Evolutionary conservation across 53 echinoderm and acorn worm genomes (phyloP).

Genomic region (Crossaster papposus): DNA sequence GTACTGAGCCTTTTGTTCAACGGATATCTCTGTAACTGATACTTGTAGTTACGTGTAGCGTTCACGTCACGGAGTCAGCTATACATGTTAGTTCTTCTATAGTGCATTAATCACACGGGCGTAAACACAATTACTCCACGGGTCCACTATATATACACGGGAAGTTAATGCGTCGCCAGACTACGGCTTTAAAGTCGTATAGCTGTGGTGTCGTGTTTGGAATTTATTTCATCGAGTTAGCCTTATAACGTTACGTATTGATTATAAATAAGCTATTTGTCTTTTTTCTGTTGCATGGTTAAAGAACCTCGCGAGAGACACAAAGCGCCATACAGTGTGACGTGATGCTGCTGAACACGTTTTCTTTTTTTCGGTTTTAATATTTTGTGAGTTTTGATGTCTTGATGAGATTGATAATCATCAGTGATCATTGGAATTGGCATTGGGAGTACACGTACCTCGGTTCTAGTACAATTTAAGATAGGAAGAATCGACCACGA

Average conservation of each 20-base stretch:
- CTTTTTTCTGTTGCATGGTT: too few relatives aligned
- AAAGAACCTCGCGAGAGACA: too few relatives aligned
- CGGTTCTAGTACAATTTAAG: too few relatives aligned
- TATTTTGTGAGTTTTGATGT: too few relatives aligned
- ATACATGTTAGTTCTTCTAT: background rate
- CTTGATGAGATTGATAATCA: too few relatives aligned
- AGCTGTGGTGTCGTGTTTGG: background rate
- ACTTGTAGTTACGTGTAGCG: background rate
- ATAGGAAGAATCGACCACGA: too few relatives aligned
- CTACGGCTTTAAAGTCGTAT: background rate
- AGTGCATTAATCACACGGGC: conserved; percentile 15
- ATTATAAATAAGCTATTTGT: background rate
- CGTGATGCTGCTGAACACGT: too few relatives aligned
- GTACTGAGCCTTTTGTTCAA: background rate
- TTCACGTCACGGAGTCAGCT: background rate
- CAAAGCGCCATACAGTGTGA: too few relatives aligned
- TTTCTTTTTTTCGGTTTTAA: too few relatives aligned
- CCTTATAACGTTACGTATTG: background rate
- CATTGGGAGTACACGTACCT: too few relatives aligned
- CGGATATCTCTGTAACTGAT: too few relatives aligned
- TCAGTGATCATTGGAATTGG: too few relatives aligned
- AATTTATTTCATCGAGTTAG: conserved; percentile 15
- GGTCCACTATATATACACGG: background rate
- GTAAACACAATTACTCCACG: conserved; percentile 31
- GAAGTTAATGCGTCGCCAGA: conserved; percentile 17